Conservation (phyloP, 2,888 invertebrate species). For the Hydriomena furcata region DNA sequence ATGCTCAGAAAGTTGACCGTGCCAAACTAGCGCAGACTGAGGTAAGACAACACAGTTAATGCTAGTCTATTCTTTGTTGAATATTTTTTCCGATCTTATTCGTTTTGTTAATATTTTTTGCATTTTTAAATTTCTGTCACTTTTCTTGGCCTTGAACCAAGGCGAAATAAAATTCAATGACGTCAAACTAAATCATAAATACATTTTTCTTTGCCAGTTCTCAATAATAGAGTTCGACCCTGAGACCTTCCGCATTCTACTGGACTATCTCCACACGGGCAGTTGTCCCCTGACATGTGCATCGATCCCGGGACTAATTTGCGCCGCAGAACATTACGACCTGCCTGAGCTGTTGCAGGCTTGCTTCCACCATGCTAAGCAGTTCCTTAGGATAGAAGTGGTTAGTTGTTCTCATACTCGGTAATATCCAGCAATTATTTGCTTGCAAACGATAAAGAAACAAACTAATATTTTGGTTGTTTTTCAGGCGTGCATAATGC, state of each 20-base stretch:
- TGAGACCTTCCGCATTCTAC: conserved; percentile 94
- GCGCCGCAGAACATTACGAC: conserved; percentile 97
- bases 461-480: not conserved
- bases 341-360: conserved; percentile 95
- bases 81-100: no score
- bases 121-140: no score
- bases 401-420: conserved; percentile 70
- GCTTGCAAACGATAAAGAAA: no score
- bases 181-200: not conserved
- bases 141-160: no score
- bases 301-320: conserved; percentile 95
- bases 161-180: no score
- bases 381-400: conserved; percentile 95
- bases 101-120: no score
- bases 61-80: no score
- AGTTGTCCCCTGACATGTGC: conserved; percentile 96
- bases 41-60: no score
- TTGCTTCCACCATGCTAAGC: conserved; percentile 97
- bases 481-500: conserved; percentile 92
- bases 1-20: conserved; percentile 96
- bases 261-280: conserved; percentile 96
- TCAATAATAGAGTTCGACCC: conserved; percentile 97
- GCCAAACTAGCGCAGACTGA: conserved; percentile 96
- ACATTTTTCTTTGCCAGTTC: conserved; percentile 84
- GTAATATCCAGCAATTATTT: no score